These are phyloP conservation scores for Saimiri boliviensis DNA, from an alignment of 2,113 vertebrate species.

Conservation along the genomic window DNA sequence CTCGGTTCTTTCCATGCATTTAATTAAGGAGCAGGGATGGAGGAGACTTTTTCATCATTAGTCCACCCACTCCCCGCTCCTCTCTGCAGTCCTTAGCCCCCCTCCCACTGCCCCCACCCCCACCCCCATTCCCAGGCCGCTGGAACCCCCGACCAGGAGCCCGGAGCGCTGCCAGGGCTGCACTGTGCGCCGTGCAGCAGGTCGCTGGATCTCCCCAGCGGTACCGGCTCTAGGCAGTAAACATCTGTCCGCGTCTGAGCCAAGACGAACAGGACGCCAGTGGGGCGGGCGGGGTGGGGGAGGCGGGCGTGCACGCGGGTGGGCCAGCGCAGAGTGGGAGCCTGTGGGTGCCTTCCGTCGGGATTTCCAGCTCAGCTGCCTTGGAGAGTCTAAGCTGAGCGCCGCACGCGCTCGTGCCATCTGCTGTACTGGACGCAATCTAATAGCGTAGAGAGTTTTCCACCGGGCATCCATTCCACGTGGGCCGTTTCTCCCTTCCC, in stretches of 20 bases:
- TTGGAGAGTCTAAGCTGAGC: neutral
- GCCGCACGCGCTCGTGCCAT: neutral
- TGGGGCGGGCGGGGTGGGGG: neutral
- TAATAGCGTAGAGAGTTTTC: neutral
- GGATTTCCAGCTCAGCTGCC: neutral
- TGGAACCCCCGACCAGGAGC: slow-evolving; percentile 68
- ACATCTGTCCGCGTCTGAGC: neutral
- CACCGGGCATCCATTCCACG: fast-evolving
- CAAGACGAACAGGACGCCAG: neutral
- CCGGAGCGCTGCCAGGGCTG: slow-evolving; percentile 70
- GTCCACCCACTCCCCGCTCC: slow-evolving; percentile 81
- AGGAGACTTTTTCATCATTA: slow-evolving; percentile 96
- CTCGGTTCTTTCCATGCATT: slow-evolving; percentile 95
- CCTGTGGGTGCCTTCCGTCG: neutral
- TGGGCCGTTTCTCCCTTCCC: neutral
- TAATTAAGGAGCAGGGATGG: slow-evolving; percentile 96
- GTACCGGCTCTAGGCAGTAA: neutral
- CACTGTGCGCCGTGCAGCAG: neutral
- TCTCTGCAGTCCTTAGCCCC: slow-evolving; percentile 78
- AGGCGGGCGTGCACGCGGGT: neutral
- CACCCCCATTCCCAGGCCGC: slow-evolving; percentile 48
- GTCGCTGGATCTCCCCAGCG: slow-evolving; percentile 26
- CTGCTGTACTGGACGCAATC: neutral
- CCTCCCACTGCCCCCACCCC: slow-evolving; percentile 67
- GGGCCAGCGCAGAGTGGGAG: neutral